Conservation (phyloP, 2,797 vertebrate genomes). For the Sebastes vulpes region DNA sequence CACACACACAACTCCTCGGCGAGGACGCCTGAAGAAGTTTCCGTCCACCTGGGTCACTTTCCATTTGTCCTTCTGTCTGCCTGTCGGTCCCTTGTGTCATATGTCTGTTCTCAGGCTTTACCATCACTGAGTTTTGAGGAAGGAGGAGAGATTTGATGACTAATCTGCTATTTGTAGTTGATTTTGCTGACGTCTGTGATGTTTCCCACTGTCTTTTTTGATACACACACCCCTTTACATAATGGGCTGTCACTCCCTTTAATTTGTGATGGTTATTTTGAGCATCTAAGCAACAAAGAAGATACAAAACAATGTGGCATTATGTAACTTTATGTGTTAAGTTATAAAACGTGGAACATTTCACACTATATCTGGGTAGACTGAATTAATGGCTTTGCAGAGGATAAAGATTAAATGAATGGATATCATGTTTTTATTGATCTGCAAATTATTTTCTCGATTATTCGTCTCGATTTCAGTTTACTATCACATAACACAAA, state of each 20-base stretch:
- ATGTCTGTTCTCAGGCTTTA: constrained; percentile 28
- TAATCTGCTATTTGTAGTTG: constrained; percentile 44
- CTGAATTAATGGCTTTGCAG: not conserved
- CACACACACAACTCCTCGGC: not conserved
- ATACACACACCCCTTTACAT: not conserved
- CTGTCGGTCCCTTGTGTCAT: constrained; percentile 33
- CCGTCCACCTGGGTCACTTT: constrained; percentile 54
- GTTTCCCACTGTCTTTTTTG: constrained; percentile 21
- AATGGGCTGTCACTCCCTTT: constrained; percentile 15
- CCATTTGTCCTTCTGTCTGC: constrained; percentile 20
- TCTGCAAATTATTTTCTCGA: not conserved
- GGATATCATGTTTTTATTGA: not conserved
- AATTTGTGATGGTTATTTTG: constrained; percentile 32
- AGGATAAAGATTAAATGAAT: not conserved
- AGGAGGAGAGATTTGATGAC: constrained; percentile 45
- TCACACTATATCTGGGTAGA: not conserved
- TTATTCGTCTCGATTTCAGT: not conserved
- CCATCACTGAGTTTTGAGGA: constrained; percentile 22
- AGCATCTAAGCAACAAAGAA: constrained; percentile 15
- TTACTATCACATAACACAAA: not conserved
- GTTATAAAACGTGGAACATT: not conserved
- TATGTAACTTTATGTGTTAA: not conserved
- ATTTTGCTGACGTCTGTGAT: constrained; percentile 40
- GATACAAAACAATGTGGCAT: not conserved
- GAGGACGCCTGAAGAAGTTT: constrained; percentile 57